Evolutionary conservation across 2,888 invertebrate genomes (phyloP).

Genomic region (Monochamus alternatus): DNA sequence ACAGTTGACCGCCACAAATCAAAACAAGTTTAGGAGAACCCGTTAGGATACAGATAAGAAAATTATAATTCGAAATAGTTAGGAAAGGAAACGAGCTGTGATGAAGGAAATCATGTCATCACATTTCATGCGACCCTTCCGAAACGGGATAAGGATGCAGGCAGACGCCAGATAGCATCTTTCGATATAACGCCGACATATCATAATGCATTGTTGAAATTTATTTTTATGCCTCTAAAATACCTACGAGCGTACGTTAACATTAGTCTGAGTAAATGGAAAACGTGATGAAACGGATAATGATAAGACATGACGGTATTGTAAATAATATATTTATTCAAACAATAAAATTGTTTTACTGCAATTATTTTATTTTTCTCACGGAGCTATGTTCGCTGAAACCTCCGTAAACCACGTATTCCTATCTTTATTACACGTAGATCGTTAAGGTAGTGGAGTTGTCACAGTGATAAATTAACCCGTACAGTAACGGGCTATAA

Average conservation of each 20-base stretch:
- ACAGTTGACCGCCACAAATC: neutral
- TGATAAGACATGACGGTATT: neutral
- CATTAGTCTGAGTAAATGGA: neutral
- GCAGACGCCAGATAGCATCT: neutral
- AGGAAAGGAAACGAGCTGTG: conserved; percentile 3
- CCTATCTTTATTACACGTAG: neutral
- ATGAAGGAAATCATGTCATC: conserved; percentile 10
- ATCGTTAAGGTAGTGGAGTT: neutral
- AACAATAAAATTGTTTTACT: neutral
- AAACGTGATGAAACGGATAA: neutral
- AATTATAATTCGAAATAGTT: conserved; percentile 3
- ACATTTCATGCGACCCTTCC: conserved; percentile 12
- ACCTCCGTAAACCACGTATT: neutral
- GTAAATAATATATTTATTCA: neutral
- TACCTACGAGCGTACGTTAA: neutral
- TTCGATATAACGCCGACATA: neutral
- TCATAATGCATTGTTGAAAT: neutral
- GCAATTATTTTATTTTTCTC: neutral
- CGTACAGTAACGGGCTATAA: neutral
- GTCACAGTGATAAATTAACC: neutral
- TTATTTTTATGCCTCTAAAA: neutral
- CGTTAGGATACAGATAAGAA: neutral
- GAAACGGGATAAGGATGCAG: neutral
- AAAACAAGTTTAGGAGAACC: neutral
- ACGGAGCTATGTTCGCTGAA: neutral